Evolutionary conservation across 2,888 invertebrate species (phyloP).

Genomic region (Boloria euphrosyne): DNA sequence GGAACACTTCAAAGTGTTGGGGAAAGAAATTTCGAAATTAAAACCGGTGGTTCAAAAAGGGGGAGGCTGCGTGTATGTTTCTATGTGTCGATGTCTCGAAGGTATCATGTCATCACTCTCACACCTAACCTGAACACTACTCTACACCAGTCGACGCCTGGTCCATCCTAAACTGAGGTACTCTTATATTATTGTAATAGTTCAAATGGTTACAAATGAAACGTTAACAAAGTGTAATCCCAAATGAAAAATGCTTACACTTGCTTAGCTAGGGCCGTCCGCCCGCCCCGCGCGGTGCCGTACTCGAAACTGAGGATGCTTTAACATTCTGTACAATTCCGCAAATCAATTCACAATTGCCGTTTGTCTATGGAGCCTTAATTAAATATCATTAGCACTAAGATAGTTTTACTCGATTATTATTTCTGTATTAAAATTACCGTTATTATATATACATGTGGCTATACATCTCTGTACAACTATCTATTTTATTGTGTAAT

Average conservation of each 20-base stretch:
- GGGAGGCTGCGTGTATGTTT: conserved; percentile 67
- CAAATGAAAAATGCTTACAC: conserved; percentile 79
- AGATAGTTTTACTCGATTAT: conserved; percentile 69
- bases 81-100: conserved; percentile 74
- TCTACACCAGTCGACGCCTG: conserved; percentile 80
- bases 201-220: conserved; percentile 80
- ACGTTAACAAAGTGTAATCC: conserved; percentile 80
- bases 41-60: conserved; percentile 50
- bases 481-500: conserved; percentile 74
- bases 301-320: conserved; percentile 71
- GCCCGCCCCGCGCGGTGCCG: conserved; percentile 63
- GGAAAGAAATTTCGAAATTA: conserved; percentile 45
- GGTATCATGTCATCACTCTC: conserved; percentile 65
- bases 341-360: conserved; percentile 74
- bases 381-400: conserved; percentile 75
- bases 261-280: conserved; percentile 79
- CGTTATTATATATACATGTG: conserved; percentile 71
- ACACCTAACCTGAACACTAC: conserved; percentile 71
- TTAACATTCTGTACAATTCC: conserved; percentile 66
- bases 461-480: conserved; percentile 78
- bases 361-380: conserved; percentile 73
- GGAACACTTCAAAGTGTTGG: conserved; percentile 42
- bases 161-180: conserved; percentile 82
- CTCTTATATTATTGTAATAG: conserved; percentile 78
- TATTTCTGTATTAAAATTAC: conserved; percentile 79